Conservation (phyloP, 64 coral and sea anemone genomes). For the Porites australiensis region DNA sequence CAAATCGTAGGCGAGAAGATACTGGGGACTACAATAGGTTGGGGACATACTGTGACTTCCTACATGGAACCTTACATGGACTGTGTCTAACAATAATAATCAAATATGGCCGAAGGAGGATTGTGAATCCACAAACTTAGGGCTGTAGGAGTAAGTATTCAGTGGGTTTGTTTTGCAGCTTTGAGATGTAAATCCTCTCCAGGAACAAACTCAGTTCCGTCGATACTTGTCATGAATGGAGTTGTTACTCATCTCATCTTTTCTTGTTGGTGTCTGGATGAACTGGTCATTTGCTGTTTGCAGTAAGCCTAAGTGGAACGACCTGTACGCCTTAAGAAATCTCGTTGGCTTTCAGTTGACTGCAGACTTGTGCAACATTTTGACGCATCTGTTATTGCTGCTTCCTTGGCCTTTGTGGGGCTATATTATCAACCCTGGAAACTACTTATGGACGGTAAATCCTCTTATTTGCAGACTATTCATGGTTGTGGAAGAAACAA, state of each 20-base stretch:
- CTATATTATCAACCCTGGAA: slow-evolving; percentile 8
- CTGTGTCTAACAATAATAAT: too few relatives aligned
- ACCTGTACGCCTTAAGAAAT: neutral
- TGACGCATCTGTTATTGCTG: neutral
- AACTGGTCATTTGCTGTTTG: neutral
- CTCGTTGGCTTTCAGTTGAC: slow-evolving; percentile 21
- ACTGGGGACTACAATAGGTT: too few relatives aligned
- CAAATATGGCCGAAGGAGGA: too few relatives aligned
- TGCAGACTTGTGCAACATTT: neutral
- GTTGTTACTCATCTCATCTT: neutral
- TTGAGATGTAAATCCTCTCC: too few relatives aligned
- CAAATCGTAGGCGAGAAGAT: too few relatives aligned
- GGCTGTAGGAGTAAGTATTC: too few relatives aligned
- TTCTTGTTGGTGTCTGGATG: neutral
- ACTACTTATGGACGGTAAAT: slow-evolving; percentile 18
- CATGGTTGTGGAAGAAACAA: neutral
- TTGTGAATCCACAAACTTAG: too few relatives aligned
- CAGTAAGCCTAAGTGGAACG: neutral
- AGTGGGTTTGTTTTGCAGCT: too few relatives aligned
- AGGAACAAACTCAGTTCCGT: neutral
- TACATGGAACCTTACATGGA: too few relatives aligned
- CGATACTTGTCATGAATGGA: neutral
- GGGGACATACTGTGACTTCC: too few relatives aligned
- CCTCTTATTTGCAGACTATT: slow-evolving; percentile 7
- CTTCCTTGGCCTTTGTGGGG: slow-evolving; percentile 28